Base-by-base conservation (phyloP, 2,888 invertebrate genomes). In the Cataglyphis rosenhaueri region DNA sequence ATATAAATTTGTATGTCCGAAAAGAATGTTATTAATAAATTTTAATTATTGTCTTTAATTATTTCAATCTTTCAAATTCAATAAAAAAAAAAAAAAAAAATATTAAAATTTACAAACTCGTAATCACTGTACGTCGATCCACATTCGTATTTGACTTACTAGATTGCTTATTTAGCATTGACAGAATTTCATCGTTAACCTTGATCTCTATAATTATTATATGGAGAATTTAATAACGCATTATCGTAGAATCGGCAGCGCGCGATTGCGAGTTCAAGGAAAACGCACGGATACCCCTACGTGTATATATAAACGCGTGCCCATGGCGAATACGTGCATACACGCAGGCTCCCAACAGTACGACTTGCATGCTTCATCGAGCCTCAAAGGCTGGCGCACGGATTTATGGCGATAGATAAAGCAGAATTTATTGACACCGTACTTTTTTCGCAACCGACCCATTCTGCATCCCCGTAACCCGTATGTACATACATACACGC, bases 381-480 rank as follows among this genome's bases (percentile, higher is more conserved):
- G 84, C 66, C 86, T 85, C 90, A 92, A 92, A 91, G 90, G 87
- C 81, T 71, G 71, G 32, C 66, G 82, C 68, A 66, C 29, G 86
- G 82, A 92, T 92, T 92, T 92, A 92, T 91, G 90, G 84, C 64
- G 44, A 10, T 25, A 75, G 92, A 92, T 92, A 92, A 90, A 83
- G 61, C 65, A 70, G 74, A 89, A 92, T 92, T 92, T 92, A 92
- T 92, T 87, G 91, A 88, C 86, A 90, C 84, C 82, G 68, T 78
- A 65, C 70, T 55, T 85, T 83, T 57, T 74, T 70, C 62, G 8
- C 65, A 65, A 62, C 44, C 81, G 48, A 62, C 48, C 61, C 59
- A 52, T 74, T 74, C 74, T 66, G 74, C 79, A 66, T 71, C 29
- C 74, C 38, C 73, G 75, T 85, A 70, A 57, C 38, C 38, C 64